A percentile compares a stretch with the other conserved stretches of the same genome.
These are phyloP conservation scores for Agriopis aurantiaria DNA, from an alignment of 2,888 invertebrate genomes.

Conservation along the genomic window DNA sequence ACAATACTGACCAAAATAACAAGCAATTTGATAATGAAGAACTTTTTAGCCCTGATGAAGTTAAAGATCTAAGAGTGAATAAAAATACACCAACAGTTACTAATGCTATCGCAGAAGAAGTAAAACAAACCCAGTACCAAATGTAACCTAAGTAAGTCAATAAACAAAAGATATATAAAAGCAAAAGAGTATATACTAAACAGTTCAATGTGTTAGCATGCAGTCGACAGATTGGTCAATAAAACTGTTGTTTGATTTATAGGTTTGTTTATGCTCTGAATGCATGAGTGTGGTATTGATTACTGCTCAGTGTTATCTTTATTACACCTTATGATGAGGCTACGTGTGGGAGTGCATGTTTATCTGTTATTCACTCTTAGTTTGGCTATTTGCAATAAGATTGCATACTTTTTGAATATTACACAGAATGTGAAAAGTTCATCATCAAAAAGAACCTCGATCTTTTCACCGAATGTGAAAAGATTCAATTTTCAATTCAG, in stretches of 20 bases:
- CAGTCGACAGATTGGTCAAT: slow-evolving; percentile 51
- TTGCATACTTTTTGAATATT: no score
- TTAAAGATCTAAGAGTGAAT: not conserved
- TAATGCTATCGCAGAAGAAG: not conserved
- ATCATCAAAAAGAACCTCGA: no score
- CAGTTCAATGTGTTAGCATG: slow-evolving; percentile 17
- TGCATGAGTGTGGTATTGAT: slow-evolving; percentile 32
- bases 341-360: slow-evolving; percentile 10
- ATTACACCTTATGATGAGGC: slow-evolving; percentile 25
- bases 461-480: no score
- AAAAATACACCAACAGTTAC: not conserved
- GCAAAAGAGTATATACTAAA: slow-evolving; percentile 12
- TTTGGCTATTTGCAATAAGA: slow-evolving; percentile 5
- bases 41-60: not conserved
- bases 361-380: slow-evolving; percentile 5
- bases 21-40: not conserved
- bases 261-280: slow-evolving; percentile 51
- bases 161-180: not conserved
- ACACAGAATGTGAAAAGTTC: no score
- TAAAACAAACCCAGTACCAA: slow-evolving; percentile 1
- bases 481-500: no score
- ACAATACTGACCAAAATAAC: not conserved
- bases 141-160: slow-evolving; percentile 6
- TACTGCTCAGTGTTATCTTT: slow-evolving; percentile 24
- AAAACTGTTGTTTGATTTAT: slow-evolving; percentile 54